Conservation (phyloP, 23 tunicate species). For the Oikopleura albicans region DNA sequence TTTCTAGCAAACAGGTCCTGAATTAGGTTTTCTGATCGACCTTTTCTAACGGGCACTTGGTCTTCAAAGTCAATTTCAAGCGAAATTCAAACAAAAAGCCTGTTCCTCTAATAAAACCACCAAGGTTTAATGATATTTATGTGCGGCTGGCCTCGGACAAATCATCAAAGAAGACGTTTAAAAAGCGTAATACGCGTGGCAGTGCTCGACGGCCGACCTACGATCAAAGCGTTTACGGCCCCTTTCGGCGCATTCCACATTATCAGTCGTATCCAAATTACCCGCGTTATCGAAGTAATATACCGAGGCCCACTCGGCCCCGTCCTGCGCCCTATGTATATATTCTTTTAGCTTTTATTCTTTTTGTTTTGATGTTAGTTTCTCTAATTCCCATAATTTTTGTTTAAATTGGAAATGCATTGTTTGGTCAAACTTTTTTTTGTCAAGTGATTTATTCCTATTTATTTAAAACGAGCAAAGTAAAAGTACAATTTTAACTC, state of each 20-base stretch:
- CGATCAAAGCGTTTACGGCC: background rate
- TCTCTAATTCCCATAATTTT: background rate
- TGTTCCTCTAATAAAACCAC: too few species aligned
- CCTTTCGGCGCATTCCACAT: background rate
- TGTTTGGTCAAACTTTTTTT: too few species aligned
- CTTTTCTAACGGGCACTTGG: too few species aligned
- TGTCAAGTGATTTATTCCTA: too few species aligned
- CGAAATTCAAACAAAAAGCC: too few species aligned
- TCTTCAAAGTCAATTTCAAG: too few species aligned
- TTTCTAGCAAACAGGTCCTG: too few species aligned
- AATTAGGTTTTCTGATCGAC: too few species aligned
- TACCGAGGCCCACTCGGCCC: background rate
- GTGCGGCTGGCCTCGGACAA: background rate
- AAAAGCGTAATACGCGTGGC: background rate
- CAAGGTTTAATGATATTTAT: too few species aligned
- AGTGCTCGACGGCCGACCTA: background rate
- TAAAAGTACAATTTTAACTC: too few species aligned
- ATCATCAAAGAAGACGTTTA: background rate
- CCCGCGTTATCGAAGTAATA: slow-evolving; percentile 7
- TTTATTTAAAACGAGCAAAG: too few species aligned
- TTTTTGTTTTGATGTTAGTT: background rate
- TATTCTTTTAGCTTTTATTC: background rate
- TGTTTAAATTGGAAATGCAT: background rate
- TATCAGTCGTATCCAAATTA: background rate
- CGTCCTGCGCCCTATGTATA: background rate